phyloP scores from a whole-genome alignment of 2,888 invertebrate species.

The Melinopterus prodromus region DNA sequence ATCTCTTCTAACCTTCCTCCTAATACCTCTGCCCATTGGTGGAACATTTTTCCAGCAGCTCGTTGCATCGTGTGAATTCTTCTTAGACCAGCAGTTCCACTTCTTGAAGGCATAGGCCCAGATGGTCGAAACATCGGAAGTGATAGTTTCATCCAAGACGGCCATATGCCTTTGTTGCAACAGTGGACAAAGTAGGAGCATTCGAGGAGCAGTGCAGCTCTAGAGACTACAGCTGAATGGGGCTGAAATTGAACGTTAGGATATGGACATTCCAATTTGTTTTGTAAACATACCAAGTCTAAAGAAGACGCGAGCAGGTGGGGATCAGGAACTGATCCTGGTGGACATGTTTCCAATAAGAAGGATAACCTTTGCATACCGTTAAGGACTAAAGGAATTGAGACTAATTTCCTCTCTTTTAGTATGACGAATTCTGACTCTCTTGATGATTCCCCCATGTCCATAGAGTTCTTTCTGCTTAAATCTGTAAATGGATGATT shows the following conservation, averaged over 20 bases:
- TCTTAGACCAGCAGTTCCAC: slow-evolving; percentile 58
- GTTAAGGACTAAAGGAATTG: slow-evolving; percentile 79
- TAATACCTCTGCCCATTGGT: slow-evolving; percentile 94
- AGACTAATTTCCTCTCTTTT: slow-evolving; percentile 87
- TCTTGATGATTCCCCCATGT: slow-evolving; percentile 79
- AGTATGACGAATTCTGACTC: slow-evolving; percentile 89
- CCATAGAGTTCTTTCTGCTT: slow-evolving; percentile 84
- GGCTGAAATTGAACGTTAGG: slow-evolving; percentile 66
- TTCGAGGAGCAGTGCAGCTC: slow-evolving; percentile 92
- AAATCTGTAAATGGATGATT: slow-evolving; percentile 62
- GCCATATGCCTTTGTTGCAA: slow-evolving; percentile 99
- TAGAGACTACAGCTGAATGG: slow-evolving; percentile 91
- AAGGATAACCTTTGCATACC: slow-evolving; percentile 92
- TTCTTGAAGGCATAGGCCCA: slow-evolving; percentile 66
- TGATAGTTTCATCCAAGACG: slow-evolving; percentile 95
- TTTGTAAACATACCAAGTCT: slow-evolving; percentile 78
- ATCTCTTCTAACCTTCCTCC: slow-evolving; percentile 92
- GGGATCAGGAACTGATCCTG: slow-evolving; percentile 96
- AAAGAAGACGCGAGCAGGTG: slow-evolving; percentile 93
- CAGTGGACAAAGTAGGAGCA: slow-evolving; percentile 97
- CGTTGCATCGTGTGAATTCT: slow-evolving; percentile 80
- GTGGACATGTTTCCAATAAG: slow-evolving; percentile 92
- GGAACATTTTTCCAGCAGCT: slow-evolving; percentile 95
- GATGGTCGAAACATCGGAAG: slow-evolving; percentile 77
- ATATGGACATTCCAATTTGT: slow-evolving; percentile 18